These are phyloP conservation scores for Ranitomeya imitator DNA, from an alignment of 2,113 vertebrate genomes.

Conservation along the genomic window DNA sequence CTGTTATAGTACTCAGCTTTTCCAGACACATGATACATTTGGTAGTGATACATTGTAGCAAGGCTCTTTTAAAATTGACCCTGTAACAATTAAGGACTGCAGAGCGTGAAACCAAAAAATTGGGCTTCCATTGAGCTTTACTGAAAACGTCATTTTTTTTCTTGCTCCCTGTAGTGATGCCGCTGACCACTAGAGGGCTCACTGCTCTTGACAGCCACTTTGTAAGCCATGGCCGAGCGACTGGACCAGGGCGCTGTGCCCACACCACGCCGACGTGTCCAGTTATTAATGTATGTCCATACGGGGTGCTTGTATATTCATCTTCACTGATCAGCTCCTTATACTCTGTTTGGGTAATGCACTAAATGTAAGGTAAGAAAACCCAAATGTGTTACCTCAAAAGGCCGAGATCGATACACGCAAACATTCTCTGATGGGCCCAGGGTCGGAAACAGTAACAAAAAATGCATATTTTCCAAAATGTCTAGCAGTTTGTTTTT, in stretches of 20 bases:
- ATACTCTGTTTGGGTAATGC: background rate
- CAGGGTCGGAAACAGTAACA: too few relatives aligned
- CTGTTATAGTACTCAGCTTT: background rate
- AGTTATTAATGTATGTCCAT: background rate
- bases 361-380: background rate
- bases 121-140: too few relatives aligned
- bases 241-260: background rate
- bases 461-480: too few relatives aligned
- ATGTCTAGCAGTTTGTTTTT: too few relatives aligned
- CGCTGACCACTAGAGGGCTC: conserved; percentile 43
- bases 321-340: background rate
- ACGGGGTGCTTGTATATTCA: background rate
- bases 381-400: background rate
- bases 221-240: background rate
- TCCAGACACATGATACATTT: background rate
- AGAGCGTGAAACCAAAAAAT: background rate
- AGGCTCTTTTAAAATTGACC: background rate
- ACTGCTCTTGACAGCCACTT: background rate
- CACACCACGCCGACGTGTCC: background rate
- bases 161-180: background rate
- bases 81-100: background rate
- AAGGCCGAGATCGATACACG: too few relatives aligned
- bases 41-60: too few relatives aligned
- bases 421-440: too few relatives aligned
- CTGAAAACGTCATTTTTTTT: background rate